Percentiles rank a stretch among this genome's conserved stretches.
phyloP scores from a whole-genome alignment of 2,113 vertebrate species.

The Lophura nycthemera region DNA sequence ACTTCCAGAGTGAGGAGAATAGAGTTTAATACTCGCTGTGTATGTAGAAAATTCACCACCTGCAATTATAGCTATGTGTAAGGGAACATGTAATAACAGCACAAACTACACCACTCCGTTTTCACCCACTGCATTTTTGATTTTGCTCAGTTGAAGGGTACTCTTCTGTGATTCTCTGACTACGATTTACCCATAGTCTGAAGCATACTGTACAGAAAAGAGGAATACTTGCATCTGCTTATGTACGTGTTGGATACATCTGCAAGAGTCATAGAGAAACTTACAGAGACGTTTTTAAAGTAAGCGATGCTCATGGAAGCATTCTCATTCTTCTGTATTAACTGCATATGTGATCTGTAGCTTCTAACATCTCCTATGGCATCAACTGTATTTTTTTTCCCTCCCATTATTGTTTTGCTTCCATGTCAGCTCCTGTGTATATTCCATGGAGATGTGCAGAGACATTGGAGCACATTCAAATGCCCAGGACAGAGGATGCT shows the following conservation, averaged over 20 bases:
- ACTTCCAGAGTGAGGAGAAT: neutral
- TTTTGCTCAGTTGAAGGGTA: neutral
- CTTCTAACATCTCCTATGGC: neutral
- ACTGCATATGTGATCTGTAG: neutral
- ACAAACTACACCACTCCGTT: neutral
- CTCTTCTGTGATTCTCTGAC: neutral
- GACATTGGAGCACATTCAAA: neutral
- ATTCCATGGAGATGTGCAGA: neutral
- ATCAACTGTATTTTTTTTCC: neutral
- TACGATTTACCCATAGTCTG: neutral
- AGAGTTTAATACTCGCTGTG: neutral
- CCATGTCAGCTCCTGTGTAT: rapidly evolving
- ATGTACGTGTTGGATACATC: neutral
- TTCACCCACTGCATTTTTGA: neutral
- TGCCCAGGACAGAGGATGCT: neutral
- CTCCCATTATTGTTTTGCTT: neutral
- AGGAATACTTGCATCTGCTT: neutral
- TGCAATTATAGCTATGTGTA: neutral
- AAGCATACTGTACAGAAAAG: neutral
- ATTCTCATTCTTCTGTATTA: neutral
- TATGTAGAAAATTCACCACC: neutral
- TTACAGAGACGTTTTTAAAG: neutral
- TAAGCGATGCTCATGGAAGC: neutral
- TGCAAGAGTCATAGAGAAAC: neutral
- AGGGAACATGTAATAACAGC: neutral